Evolutionary conservation across 2,888 invertebrate species (phyloP).

Genomic region (Diadegma fenestrale): DNA sequence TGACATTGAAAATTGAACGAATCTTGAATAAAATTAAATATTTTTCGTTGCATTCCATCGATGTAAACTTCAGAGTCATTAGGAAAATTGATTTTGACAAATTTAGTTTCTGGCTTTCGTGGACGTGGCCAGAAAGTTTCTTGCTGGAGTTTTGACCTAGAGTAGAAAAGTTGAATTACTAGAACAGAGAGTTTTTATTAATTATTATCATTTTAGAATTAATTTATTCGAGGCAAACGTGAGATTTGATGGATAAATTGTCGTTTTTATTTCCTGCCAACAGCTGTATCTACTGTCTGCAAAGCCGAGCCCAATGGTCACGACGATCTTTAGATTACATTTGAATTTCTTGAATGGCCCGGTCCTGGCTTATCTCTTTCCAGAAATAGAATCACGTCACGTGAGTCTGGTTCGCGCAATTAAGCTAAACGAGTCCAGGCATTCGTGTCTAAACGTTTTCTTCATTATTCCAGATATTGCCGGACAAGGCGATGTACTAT

Average conservation of each 20-base stretch:
- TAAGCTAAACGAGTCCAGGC: neutral
- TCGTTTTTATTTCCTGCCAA: neutral
- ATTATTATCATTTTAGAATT: neutral
- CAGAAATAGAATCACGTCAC: slow-evolving; percentile 96
- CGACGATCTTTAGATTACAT: slow-evolving; percentile 95
- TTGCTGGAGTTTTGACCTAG: neutral
- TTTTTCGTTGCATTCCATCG: too few species aligned
- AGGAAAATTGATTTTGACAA: too few species aligned
- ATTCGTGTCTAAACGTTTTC: slow-evolving; percentile 4
- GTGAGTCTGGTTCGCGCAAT: slow-evolving; percentile 86
- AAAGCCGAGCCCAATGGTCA: slow-evolving; percentile 92
- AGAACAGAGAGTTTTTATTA: neutral
- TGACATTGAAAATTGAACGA: too few species aligned
- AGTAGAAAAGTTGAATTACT: neutral
- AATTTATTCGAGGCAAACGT: neutral
- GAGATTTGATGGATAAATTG: neutral
- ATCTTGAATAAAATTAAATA: too few species aligned
- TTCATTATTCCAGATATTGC: slow-evolving; percentile 90
- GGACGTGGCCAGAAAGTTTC: neutral
- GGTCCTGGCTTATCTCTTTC: slow-evolving; percentile 95
- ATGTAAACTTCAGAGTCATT: too few species aligned
- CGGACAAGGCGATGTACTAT: slow-evolving; percentile 97
- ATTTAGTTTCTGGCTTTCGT: too few species aligned
- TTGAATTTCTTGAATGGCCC: slow-evolving; percentile 97
- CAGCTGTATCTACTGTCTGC: slow-evolving; percentile 96